Evolutionary conservation across 1,140 invertebrate genomes (phyloP).

Genomic region (Saccostrea echinata): DNA sequence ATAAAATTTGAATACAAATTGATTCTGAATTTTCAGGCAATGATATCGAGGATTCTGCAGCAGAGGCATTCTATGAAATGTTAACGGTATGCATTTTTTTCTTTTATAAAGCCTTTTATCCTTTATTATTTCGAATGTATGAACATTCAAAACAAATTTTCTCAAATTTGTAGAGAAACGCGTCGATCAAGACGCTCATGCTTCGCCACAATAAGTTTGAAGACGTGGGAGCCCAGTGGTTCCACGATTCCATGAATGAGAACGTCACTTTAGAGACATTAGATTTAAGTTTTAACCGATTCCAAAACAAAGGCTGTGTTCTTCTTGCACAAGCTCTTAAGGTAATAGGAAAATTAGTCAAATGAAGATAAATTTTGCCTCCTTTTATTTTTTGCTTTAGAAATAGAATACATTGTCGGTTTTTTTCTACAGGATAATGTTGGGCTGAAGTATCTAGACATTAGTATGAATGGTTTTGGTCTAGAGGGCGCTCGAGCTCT

Average conservation of each 20-base stretch:
- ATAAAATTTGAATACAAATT: background rate
- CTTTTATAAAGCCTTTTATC: background rate
- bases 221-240: slow-evolving; percentile 64
- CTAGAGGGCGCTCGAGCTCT: slow-evolving; percentile 69
- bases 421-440: slow-evolving; percentile 70
- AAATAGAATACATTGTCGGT: background rate
- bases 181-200: slow-evolving; percentile 63
- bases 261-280: slow-evolving; percentile 70
- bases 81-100: slow-evolving; percentile 60
- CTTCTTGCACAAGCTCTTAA: slow-evolving; percentile 69
- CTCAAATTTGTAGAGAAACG: slow-evolving; percentile 54
- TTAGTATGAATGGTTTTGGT: slow-evolving; percentile 75
- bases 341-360: slow-evolving; percentile 51
- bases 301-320: slow-evolving; percentile 71
- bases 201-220: slow-evolving; percentile 72
- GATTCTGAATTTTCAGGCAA: slow-evolving; percentile 61
- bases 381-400: background rate
- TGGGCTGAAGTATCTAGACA: slow-evolving; percentile 69
- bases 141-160: background rate
- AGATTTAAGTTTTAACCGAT: slow-evolving; percentile 77
- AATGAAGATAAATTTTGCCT: background rate
- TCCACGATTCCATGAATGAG: slow-evolving; percentile 71
- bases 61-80: slow-evolving; percentile 67
- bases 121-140: background rate
- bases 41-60: slow-evolving; percentile 65